Base-by-base conservation (phyloP, 2,113 vertebrate species). In the Felis chaus region DNA sequence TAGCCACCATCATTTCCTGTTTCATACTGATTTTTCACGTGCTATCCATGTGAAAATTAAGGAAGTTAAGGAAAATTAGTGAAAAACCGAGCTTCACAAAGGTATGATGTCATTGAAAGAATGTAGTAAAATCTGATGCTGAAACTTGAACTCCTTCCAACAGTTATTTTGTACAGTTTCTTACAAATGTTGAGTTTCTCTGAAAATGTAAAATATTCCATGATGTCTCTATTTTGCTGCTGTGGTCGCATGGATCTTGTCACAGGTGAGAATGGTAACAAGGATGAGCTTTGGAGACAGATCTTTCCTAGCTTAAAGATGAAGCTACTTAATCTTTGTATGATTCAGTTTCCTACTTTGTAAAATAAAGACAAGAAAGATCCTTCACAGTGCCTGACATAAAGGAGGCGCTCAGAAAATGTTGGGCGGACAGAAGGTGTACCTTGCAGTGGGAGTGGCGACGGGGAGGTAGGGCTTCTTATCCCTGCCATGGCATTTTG, bases 321-420 rank as follows among this genome's bases (percentile, higher is more conserved):
- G 66, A 94, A 82, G 21, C 65, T 65, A 69, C n/a, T 55, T 50
- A 65, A 50, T 33, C 76, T 53, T 76, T 53, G 53, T 88, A 61
- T 14, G 13, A 63, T 73, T 82, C 16, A 1, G 2, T 80, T 87
- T 45, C 31, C 2, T 66, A 39, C n/a, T 71, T 71, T 73, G 23
- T 61, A 39, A 45, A 61, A 48, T 71, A 39, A 88, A 73, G 12
- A 94, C 63, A 14, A n/a, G 57, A 45, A 36, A 63, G 18, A 82
- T 50, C 71, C 16, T 82, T 50, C 16, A 61, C 8, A 33, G 33
- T 73, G 21, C 53, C 12, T 53, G 33, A 31, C 31, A 4, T 18
- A 53, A 4, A 63, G 53, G 12, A 36, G 63, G 39, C 31, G 23
- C 23, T 48, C 39, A 55, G 7, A 18, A 53, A 25, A 19, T 82